Percentiles rank a stretch among this genome's conserved stretches.
phyloP scores from a whole-genome alignment of 2,888 invertebrate genomes.

The Buathra laborator region DNA sequence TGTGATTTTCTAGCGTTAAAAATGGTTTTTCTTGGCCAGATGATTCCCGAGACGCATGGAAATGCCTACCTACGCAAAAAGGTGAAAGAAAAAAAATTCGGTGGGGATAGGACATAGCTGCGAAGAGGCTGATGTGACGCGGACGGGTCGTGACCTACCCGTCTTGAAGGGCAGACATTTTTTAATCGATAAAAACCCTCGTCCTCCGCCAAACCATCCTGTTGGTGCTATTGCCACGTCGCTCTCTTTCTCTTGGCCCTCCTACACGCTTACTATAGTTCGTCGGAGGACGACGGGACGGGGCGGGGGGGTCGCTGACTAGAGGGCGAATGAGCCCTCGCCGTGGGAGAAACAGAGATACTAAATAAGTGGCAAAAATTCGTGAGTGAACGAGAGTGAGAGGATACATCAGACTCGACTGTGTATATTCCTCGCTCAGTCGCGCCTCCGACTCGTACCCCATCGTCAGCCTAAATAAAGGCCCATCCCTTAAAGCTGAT shows the following conservation, averaged over 20 bases:
- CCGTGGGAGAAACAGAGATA: conserved; percentile 50
- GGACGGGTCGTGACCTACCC: conserved; percentile 85
- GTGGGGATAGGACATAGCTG: conserved; percentile 38
- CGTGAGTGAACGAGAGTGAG: conserved; percentile 3
- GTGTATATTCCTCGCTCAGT: conserved; percentile 54
- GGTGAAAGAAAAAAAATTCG: conserved; percentile 22
- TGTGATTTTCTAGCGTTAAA: neutral
- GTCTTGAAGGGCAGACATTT: conserved; percentile 85
- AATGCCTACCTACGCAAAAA: conserved; percentile 13
- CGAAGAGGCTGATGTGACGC: conserved; percentile 76
- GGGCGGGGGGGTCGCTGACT: conserved; percentile 74
- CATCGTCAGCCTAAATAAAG: conserved; percentile 82
- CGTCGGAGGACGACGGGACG: conserved; percentile 64
- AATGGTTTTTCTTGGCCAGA: neutral
- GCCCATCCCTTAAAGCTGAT: conserved; percentile 84
- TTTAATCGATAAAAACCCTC: conserved; percentile 84
- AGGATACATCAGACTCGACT: conserved; percentile 43
- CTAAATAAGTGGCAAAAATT: conserved; percentile 29
- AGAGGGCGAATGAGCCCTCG: conserved; percentile 69
- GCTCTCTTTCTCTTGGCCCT: conserved; percentile 55
- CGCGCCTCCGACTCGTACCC: conserved; percentile 57
- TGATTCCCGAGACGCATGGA: conserved; percentile 5
- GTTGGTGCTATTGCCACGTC: conserved; percentile 64
- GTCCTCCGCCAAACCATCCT: conserved; percentile 70
- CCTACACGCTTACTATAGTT: conserved; percentile 65